phyloP scores from a whole-genome alignment of 64 coral and sea anemone species.

The Hydrozoanthus tunicans region DNA sequence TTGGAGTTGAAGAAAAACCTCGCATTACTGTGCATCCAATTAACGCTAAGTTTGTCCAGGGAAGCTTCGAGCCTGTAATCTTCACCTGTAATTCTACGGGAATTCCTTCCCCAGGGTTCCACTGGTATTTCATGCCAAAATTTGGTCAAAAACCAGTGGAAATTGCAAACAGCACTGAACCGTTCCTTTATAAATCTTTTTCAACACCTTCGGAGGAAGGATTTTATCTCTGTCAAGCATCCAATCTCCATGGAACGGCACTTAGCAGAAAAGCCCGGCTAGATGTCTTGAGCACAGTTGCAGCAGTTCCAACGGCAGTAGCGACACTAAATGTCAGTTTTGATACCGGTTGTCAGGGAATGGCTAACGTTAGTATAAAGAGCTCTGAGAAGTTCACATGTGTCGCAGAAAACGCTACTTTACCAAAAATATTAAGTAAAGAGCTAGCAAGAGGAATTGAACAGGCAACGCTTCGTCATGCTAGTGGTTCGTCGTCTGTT shows the following conservation, averaged over 20 bases:
- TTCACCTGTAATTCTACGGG: conserved; percentile 18
- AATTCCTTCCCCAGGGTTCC: not conserved
- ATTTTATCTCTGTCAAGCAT: not conserved
- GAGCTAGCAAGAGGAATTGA: not conserved
- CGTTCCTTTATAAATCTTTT: not conserved
- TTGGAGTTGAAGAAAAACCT: conserved; percentile 1
- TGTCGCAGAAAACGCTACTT: not conserved
- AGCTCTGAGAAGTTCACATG: not conserved
- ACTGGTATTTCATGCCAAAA: not conserved
- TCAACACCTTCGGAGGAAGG: not conserved
- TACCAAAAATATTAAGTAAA: not conserved
- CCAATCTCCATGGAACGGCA: not conserved
- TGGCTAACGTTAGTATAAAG: not conserved
- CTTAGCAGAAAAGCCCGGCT: conserved; percentile 1
- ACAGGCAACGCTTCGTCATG: not conserved
- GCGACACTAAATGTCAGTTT: not conserved
- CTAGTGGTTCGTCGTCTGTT: not conserved
- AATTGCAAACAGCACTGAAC: not conserved
- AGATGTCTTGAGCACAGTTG: not conserved
- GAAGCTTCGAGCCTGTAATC: not conserved
- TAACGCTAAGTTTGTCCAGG: not conserved
- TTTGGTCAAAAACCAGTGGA: not conserved
- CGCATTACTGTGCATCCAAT: conserved; percentile 7
- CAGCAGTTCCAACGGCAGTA: not conserved
- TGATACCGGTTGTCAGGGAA: not conserved